A percentile compares a stretch with the other conserved stretches of the same genome.
Evolutionary conservation across 2,797 vertebrate species (phyloP).

Genomic region (Acrossocheilus fasciatus): DNA sequence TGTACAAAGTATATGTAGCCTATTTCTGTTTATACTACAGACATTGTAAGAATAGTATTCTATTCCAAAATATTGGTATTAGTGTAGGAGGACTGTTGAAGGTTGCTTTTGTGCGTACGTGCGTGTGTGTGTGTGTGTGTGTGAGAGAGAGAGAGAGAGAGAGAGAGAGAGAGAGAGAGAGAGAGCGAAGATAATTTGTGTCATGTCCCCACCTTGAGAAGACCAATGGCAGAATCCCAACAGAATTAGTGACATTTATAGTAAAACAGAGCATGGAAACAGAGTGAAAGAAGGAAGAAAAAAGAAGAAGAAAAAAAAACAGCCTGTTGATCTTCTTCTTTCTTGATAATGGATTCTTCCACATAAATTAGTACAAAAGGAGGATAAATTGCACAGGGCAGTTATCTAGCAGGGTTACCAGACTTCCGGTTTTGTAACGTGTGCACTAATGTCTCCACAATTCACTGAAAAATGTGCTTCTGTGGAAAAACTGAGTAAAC

Average conservation of each 20-base stretch:
- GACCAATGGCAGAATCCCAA: conserved; percentile 25
- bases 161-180: not conserved
- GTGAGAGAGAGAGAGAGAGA: not conserved
- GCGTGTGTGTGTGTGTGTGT: too few relatives aligned
- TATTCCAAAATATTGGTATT: not conserved
- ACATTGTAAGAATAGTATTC: not conserved
- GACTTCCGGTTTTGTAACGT: not conserved
- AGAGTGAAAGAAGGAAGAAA: not conserved
- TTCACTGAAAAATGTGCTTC: not conserved
- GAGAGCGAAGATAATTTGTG: not conserved
- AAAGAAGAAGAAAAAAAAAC: not conserved
- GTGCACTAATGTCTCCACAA: not conserved
- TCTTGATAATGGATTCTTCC: not conserved
- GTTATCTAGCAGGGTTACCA: not conserved
- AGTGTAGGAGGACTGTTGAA: conserved; percentile 3
- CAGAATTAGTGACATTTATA: conserved; percentile 56
- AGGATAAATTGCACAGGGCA: not conserved
- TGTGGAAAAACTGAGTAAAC: not conserved
- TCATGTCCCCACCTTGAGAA: conserved; percentile 41
- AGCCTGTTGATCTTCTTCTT: conserved; percentile 20
- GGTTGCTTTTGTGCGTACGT: not conserved
- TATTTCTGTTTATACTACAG: not conserved
- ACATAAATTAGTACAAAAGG: not conserved
- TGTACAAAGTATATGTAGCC: not conserved
- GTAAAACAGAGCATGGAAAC: not conserved